A percentile compares a stretch with the other conserved stretches of the same genome.
Evolutionary conservation across 2,113 vertebrate species (phyloP).

Genomic region (Psittacus erithacus): DNA sequence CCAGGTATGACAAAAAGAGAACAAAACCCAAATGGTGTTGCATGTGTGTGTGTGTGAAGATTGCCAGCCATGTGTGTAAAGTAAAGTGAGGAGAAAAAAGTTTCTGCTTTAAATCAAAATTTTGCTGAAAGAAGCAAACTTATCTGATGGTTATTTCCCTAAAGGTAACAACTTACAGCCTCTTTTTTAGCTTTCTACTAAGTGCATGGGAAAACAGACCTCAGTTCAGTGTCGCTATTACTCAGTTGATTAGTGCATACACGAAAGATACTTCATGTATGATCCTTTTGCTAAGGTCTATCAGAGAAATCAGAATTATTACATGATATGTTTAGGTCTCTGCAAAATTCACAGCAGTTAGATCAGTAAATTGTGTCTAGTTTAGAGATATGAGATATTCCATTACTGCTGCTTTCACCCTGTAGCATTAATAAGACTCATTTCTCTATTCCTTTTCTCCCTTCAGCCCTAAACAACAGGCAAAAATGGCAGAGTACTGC

Average conservation of each 20-base stretch:
- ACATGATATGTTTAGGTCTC: neutral
- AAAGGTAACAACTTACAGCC: neutral
- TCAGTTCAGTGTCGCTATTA: neutral
- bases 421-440: neutral
- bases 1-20: neutral
- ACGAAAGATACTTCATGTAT: neutral
- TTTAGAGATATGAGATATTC: neutral
- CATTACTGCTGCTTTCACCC: neutral
- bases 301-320: neutral
- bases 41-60: neutral
- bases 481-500: slow-evolving; percentile 99
- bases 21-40: neutral
- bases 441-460: slow-evolving; percentile 14
- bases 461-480: slow-evolving; percentile 93
- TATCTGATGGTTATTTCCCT: neutral
- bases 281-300: neutral
- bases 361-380: neutral
- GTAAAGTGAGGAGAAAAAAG: neutral
- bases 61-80: neutral
- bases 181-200: neutral
- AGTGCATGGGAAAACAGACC: neutral
- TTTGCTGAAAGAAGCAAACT: neutral
- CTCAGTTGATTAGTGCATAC: neutral
- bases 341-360: neutral
- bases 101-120: neutral